Evolutionary conservation across 1,140 invertebrate genomes (phyloP), one percentile per base, ranked within the genome.

Genomic region (Papilio aristodemus): DNA sequence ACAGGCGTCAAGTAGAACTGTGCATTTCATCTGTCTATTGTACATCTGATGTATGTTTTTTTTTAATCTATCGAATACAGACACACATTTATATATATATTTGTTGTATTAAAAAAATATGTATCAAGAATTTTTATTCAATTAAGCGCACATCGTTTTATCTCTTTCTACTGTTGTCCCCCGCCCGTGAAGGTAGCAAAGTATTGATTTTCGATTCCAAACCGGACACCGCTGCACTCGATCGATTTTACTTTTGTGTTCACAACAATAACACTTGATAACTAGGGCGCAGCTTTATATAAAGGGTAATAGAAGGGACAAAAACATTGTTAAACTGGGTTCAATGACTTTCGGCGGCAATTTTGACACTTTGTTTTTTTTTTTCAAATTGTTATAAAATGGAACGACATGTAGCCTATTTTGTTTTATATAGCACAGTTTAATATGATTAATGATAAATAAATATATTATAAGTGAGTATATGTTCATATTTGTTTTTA

Each of bases 131-230:
- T n/a, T n/a, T n/a, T n/a, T n/a, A n/a, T n/a, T n/a, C n/a, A n/a
- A n/a, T 59, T 59, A n/a, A n/a, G 14, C 6, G 22, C 19, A 13
- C 13, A 43, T 64, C 19, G 46, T 25, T 43, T 64, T 64, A 64
- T 64, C 62, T 64, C 62, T 43, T 14, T 64, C 62, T 64, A 64
- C 10, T 64, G 62, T 9, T 43, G 19, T 27, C 17, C 62, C 38
- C 39, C 62, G 10, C 38, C 22, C 39, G 9, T 32, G 54, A 25
- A 64, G 7, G 39, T 43, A 19, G 41, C 60, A 63, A 41, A 64
- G 60, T 64, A 64, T 64, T 64, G 60, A 64, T 64, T 64, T 38
- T 43, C 60, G 60, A 64, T 43, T 19, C 60, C 4, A 14, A 36
- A 5, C 25, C 25, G n/a, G 38, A 14, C 37, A 13, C 3, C 59